A percentile compares a stretch with the other conserved stretches of the same genome.
phyloP scores from a whole-genome alignment of 2,888 invertebrate genomes.

The Petrolisthes manimaculis region DNA sequence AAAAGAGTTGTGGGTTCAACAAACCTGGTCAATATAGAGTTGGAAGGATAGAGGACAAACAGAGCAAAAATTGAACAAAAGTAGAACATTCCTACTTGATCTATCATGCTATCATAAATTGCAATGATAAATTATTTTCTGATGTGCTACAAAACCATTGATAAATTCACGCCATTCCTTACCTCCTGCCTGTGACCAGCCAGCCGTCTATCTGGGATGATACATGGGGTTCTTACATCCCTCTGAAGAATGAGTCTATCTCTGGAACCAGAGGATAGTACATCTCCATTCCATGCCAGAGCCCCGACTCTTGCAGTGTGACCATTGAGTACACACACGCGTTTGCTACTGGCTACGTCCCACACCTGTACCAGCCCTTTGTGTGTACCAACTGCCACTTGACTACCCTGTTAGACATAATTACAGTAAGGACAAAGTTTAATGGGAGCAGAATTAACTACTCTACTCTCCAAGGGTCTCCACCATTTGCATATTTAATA shows the following conservation, averaged over 20 bases:
- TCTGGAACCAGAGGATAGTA: conserved; percentile 93
- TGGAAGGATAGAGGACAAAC: too few species aligned
- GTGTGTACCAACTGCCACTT: conserved; percentile 98
- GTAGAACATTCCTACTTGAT: too few species aligned
- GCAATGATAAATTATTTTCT: too few species aligned
- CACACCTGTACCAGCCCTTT: conserved; percentile 97
- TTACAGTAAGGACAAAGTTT: neutral
- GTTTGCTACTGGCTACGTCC: conserved; percentile 95
- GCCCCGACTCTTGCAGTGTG: conserved; percentile 94
- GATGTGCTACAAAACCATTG: too few species aligned
- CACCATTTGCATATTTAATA: too few species aligned
- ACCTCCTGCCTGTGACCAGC: conserved; percentile 96
- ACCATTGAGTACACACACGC: conserved; percentile 90
- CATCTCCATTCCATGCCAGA: conserved; percentile 97
- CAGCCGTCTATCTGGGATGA: conserved; percentile 83
- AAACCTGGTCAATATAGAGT: too few species aligned
- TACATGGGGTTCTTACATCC: conserved; percentile 88
- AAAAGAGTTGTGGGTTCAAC: too few species aligned
- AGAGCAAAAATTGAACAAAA: too few species aligned
- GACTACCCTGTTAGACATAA: conserved; percentile 77
- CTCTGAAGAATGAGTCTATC: conserved; percentile 94
- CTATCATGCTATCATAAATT: too few species aligned
- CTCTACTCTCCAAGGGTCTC: neutral
- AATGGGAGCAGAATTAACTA: neutral
- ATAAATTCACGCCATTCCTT: conserved; percentile 7